phyloP scores from a whole-genome alignment of 1,140 invertebrate genomes.

The Heliothis virescens region DNA sequence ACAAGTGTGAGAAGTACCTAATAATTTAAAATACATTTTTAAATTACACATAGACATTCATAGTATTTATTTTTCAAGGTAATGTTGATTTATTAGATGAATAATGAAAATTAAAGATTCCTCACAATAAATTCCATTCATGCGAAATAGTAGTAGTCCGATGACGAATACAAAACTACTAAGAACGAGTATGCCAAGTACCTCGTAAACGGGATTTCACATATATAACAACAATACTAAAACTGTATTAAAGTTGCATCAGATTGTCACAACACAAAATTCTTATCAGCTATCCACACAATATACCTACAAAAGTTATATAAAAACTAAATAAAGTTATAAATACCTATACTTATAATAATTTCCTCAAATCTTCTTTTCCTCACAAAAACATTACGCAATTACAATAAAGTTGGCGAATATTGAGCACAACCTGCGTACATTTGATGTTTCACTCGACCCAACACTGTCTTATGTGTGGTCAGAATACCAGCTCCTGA shows the following conservation, averaged over 20 bases:
- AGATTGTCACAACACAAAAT: not conserved
- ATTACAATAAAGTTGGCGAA: conserved; percentile 33
- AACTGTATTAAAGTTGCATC: not conserved
- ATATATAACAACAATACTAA: not conserved
- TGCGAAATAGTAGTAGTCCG: no score
- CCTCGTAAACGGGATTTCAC: not conserved
- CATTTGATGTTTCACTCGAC: conserved; percentile 41
- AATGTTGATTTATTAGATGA: no score
- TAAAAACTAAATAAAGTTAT: no score
- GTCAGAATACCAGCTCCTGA: conserved; percentile 21
- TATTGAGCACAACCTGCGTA: not conserved
- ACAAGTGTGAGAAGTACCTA: no score
- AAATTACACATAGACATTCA: no score
- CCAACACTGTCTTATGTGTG: not conserved
- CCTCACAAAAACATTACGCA: conserved; percentile 37
- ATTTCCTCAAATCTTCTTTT: not conserved
- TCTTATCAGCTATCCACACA: not conserved
- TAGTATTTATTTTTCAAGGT: no score
- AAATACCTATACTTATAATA: not conserved
- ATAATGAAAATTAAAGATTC: no score
- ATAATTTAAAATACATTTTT: no score
- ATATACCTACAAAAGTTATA: no score
- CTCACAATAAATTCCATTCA: no score
- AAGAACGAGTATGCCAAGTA: no score
- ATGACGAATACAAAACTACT: no score